Evolutionary conservation across 1,140 invertebrate species (phyloP), one percentile per base, ranked within the genome.

Genomic region (Samia ricini): DNA sequence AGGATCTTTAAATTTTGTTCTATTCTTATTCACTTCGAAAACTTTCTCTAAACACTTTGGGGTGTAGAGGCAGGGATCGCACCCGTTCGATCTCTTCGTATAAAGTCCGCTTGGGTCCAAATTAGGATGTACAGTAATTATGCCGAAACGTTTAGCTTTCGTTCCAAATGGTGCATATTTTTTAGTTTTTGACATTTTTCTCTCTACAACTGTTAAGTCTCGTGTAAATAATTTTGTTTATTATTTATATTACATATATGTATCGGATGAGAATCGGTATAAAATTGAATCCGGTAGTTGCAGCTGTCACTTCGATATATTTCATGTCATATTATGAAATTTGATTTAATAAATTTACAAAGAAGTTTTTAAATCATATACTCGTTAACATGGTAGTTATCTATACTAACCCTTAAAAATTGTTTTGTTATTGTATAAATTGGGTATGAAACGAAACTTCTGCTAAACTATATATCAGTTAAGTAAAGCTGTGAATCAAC

Each of bases 81-180:
- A 86, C 3, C 69, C 87, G 2, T 61, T 48, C 12, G 83, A 76
- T 36, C 79, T 66, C n/a, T 7, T 67, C 7, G 71, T 57, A 56
- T 79, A 86, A 10, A 87, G 61, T 7, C 87, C 87, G 26, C 66
- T 79, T 1, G 78, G 74, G 54, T 89, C 85, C 58, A 89, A 68
- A 24, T 62, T 72, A 2, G 87, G 87, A 62, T 89, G 87, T n/a
- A 71, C 63, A 15, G 76, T 80, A n/a, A 78, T 72, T 77, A 72
- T 79, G 12, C 74, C 80, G 67, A 87, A 87, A 55, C 87, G 66
- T 48, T 78, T 74, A 15, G 61, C 61, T 15, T 50, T 74, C 1
- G 74, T 63, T 12, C 79, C 79, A 42, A 88, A 88, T 8, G 42
- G 57, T 20, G 55, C 33, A 26, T 15, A 42, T 23, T 52, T 66